Base-by-base conservation (phyloP, 2,888 invertebrate species). In the Synanthedon vespiformis region DNA sequence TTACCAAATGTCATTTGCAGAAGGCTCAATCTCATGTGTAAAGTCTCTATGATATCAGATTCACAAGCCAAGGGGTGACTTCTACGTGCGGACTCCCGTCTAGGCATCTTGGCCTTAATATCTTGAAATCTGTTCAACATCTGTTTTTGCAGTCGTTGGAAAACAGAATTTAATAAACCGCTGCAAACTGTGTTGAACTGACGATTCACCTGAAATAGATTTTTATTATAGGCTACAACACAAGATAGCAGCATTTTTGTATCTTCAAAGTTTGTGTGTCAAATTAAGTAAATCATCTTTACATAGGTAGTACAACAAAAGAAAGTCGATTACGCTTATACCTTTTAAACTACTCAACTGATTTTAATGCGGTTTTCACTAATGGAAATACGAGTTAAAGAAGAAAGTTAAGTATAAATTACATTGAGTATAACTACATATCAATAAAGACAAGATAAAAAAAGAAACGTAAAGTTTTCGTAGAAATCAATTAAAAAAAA, bases 1-100 rank as follows among this genome's bases (percentile, higher is more conserved):
- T 97, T 97, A 52, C 95, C 95, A 86, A 96, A 96, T 16, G 96
- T 94, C 96, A 97, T 97, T 81, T 96, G 95, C 57, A 97, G 87
- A 54, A 97, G 85, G 52, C 95, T 95, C 51, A 97, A 89, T 60
- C 97, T 90, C 93, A 97, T 97, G 70, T 97, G 95, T 61, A 97
- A 89, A 0, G 97, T 97, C 80, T 97, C 96, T 69, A 97, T 93
- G 50, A 97, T 96, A 78, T 97, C 97, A 44, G 94, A 95, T 83
- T 97, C 96, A 70, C 95, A 94, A 22, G 96, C 95, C 63, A 97
- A 84, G 0, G 94, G 94, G 78, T 97, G 97, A 75, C 93, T 95
- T 40, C 97, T 90, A 48, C 97, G 90, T 5, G 96, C 96, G 1
- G 96, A 96, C 76, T 97, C 97, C 56, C 95, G 88, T 50, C 97